Evolutionary conservation across 2,888 invertebrate genomes (phyloP).

Genomic region (Cheilosia grossa): DNA sequence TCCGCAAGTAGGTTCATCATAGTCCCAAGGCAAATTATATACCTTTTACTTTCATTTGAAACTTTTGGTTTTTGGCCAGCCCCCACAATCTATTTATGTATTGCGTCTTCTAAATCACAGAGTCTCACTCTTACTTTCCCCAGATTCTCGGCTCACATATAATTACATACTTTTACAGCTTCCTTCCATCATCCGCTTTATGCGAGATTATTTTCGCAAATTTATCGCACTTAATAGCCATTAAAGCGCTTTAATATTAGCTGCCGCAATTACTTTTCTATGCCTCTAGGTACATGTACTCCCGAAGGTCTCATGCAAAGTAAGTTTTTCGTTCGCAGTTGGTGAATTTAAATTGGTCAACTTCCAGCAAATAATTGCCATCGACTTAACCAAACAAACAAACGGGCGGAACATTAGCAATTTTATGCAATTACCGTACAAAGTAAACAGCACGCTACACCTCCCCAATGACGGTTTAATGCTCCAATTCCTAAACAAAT

Average conservation of each 20-base stretch:
- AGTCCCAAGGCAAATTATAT: too few species aligned
- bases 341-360: slow-evolving; percentile 6
- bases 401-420: neutral
- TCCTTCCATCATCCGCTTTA: neutral
- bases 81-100: too few species aligned
- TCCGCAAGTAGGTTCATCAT: too few species aligned
- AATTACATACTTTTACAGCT: neutral
- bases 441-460: slow-evolving; percentile 14
- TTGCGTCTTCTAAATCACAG: too few species aligned
- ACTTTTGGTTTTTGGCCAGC: too few species aligned
- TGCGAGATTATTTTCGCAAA: neutral
- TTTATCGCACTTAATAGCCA: neutral
- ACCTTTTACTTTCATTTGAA: too few species aligned
- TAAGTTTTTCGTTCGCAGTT: neutral
- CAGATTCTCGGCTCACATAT: neutral
- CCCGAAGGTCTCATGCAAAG: slow-evolving; percentile 1
- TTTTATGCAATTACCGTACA: slow-evolving; percentile 5
- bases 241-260: neutral
- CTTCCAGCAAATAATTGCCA: slow-evolving; percentile 1
- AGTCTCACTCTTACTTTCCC: neutral
- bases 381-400: neutral
- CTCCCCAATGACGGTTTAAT: slow-evolving; percentile 37
- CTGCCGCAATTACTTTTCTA: neutral
- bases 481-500: slow-evolving; percentile 51
- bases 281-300: neutral